Conservation (phyloP, 2,888 invertebrate species). For the Tetanocera ferruginea region DNA sequence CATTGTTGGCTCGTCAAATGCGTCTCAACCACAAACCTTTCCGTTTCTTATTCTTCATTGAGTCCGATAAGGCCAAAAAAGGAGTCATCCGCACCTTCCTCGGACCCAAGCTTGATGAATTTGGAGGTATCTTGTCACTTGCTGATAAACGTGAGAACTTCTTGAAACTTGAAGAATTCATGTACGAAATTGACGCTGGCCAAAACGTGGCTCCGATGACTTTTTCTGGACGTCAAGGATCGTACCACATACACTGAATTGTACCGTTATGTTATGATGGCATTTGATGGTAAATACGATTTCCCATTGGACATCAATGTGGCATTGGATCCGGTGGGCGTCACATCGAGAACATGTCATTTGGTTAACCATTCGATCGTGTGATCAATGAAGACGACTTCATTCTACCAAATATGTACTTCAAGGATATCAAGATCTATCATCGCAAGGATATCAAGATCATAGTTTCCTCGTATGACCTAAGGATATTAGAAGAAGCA, state of each 20-base stretch:
- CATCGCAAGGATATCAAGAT: slow-evolving; percentile 72
- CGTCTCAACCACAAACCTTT: slow-evolving; percentile 78
- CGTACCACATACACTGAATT: slow-evolving; percentile 76
- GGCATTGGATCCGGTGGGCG: slow-evolving; percentile 73
- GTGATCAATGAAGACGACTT: slow-evolving; percentile 73
- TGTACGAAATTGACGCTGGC: slow-evolving; percentile 75
- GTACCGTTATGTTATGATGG: slow-evolving; percentile 76
- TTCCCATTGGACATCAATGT: slow-evolving; percentile 72
- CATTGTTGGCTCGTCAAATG: slow-evolving; percentile 73
- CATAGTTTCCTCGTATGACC: too few species aligned
- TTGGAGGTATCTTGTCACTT: slow-evolving; percentile 73
- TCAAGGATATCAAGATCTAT: slow-evolving; percentile 77
- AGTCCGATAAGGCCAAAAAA: slow-evolving; percentile 73
- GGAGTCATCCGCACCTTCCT: slow-evolving; percentile 78
- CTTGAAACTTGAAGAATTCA: slow-evolving; percentile 76
- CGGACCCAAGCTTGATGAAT: slow-evolving; percentile 78
- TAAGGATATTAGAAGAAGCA: slow-evolving; percentile 56
- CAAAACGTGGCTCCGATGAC: slow-evolving; percentile 78
- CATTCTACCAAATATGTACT: slow-evolving; percentile 78
- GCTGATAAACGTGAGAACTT: slow-evolving; percentile 75
- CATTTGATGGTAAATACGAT: slow-evolving; percentile 72
- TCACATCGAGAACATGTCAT: slow-evolving; percentile 75
- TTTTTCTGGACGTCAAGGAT: slow-evolving; percentile 77
- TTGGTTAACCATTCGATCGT: slow-evolving; percentile 82
- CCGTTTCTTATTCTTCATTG: slow-evolving; percentile 72